These are phyloP conservation scores for Heliothis virescens DNA, from an alignment of 1,140 invertebrate species.

Conservation along the genomic window DNA sequence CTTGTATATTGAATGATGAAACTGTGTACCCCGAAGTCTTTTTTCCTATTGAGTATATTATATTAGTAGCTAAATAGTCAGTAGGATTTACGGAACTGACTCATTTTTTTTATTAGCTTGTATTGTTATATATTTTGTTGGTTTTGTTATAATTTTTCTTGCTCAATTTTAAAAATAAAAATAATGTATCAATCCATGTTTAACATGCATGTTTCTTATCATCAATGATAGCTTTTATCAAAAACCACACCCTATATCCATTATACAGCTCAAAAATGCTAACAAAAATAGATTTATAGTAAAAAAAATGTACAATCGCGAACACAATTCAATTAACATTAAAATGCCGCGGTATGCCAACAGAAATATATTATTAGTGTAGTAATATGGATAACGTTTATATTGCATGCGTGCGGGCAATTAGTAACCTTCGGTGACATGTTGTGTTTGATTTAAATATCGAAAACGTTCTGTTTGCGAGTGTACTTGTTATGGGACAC, in stretches of 20 bases:
- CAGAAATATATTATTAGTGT: constrained; percentile 33
- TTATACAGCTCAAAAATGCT: background rate
- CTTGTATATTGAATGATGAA: background rate
- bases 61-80: no score
- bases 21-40: no score
- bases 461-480: constrained; percentile 4
- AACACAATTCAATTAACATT: constrained; percentile 43
- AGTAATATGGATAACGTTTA: constrained; percentile 37
- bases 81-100: no score
- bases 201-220: no score
- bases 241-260: background rate
- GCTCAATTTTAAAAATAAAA: no score
- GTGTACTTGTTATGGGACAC: background rate
- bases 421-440: constrained; percentile 24
- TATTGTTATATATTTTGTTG: no score
- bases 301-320: constrained; percentile 27
- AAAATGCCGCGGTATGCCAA: constrained; percentile 15
- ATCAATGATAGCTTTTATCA: background rate
- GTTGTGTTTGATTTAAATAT: constrained; percentile 48
- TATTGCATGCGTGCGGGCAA: constrained; percentile 29
- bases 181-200: no score
- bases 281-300: constrained; percentile 48
- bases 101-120: no score
- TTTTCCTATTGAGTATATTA: no score
- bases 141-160: no score